These are phyloP conservation scores for Urechis unicinctus DNA, from an alignment of 2,888 invertebrate genomes.

Conservation along the genomic window DNA sequence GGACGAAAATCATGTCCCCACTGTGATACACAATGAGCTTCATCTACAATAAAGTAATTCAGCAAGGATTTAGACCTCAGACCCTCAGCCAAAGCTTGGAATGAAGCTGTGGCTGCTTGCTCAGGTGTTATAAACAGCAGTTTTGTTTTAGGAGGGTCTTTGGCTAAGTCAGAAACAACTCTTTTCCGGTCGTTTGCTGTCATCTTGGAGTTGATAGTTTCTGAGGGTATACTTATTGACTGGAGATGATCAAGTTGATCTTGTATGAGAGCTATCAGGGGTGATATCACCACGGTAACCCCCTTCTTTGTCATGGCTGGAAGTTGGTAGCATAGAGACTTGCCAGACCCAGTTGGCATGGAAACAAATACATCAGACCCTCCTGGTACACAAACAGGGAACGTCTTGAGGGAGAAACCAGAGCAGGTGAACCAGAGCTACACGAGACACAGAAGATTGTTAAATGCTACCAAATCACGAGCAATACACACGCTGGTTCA, in stretches of 20 bases:
- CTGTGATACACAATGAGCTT: constrained; percentile 73
- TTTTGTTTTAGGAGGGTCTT: constrained; percentile 68
- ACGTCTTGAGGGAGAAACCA: too few relatives aligned
- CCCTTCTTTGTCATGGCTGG: constrained; percentile 73
- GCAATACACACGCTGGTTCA: too few relatives aligned
- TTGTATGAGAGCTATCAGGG: constrained; percentile 86
- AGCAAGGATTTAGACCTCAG: constrained; percentile 71
- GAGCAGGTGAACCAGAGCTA: too few relatives aligned
- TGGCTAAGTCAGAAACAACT: constrained; percentile 66
- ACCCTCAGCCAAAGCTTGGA: constrained; percentile 58
- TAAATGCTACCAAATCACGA: too few relatives aligned
- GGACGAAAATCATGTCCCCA: constrained; percentile 98
- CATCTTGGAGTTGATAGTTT: constrained; percentile 90
- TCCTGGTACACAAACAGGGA: constrained; percentile 37
- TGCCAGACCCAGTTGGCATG: constrained; percentile 96
- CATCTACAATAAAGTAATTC: constrained; percentile 89
- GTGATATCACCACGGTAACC: constrained; percentile 90
- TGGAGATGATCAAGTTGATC: constrained; percentile 88
- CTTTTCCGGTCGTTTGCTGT: constrained; percentile 65
- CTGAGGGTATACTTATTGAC: constrained; percentile 71
- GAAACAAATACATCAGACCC: constrained; percentile 86
- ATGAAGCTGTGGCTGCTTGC: constrained; percentile 71
- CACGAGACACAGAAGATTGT: too few relatives aligned
- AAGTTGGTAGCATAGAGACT: constrained; percentile 93
- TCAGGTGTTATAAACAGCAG: constrained; percentile 96